Base-by-base conservation (phyloP, 2,113 vertebrate genomes). In the Oxygymnocypris stewartii region DNA sequence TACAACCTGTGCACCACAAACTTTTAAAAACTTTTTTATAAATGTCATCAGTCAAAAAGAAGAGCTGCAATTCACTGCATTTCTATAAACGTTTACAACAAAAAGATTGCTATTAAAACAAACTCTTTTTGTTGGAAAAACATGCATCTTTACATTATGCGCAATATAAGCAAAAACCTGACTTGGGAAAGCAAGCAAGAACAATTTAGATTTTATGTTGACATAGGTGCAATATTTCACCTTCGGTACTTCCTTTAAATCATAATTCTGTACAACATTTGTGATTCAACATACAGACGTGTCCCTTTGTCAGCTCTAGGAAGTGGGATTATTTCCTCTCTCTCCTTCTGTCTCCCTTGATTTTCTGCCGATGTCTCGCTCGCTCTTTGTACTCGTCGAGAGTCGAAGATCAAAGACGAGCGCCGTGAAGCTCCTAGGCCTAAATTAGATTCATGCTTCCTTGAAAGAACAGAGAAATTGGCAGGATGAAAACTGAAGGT, bases 391-490 rank as follows among this genome's bases (percentile, higher is more conserved):
- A 92, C 91, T 93, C 88, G 82, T 91, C 87, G 87, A 92, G 88
- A 89, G 89, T 77, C 85, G 85, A 84, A 94, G 92, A 94, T 94
- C 93, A 93, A 94, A 95, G 90, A 86, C 90, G 89, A 80, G 86
- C 75, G 75, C 89, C 51, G 87, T 44, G 90, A 91, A 91, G 92
- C 93, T 93, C 75, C 89, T 67, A 85, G 87, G 88, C 91, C 90
- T 89, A 93, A 94, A 94, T 95, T 93, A 93, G 90, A 94, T 92
- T 93, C 91, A 90, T 90, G 89, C 93, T 93, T 93, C 90, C 90
- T 92, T 93, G 89, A 94, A 90, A 93, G 90, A 94, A 93, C 89
- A 91, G 89, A 90, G 89, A 92, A 91, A 93, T 92, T 89, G 89
- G 88, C 84, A 79, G 92, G 88, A 92, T 89, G 84, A 91, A 94